Conservation (phyloP, 2,888 invertebrate genomes). For the Hydrotaea cyrtoneurina region DNA sequence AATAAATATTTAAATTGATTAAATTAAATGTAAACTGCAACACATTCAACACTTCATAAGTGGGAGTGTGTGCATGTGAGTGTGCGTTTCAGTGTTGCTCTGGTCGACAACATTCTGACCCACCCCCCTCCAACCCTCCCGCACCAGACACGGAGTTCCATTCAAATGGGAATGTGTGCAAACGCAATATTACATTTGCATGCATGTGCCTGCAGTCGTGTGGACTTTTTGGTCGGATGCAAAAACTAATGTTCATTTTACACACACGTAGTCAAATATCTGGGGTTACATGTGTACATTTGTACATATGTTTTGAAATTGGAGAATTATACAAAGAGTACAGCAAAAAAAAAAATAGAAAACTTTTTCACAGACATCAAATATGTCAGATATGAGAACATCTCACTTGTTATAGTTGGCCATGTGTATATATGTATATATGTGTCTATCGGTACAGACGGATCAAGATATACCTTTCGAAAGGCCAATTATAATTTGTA, state of each 20-base stretch:
- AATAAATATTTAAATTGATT: slow-evolving; percentile 55
- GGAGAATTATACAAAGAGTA: neutral
- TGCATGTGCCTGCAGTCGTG: neutral
- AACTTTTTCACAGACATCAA: neutral
- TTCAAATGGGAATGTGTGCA: neutral
- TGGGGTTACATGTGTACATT: neutral
- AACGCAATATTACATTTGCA: neutral
- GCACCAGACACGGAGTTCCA: neutral
- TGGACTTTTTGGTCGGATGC: neutral
- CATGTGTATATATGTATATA: neutral
- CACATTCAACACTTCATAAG: neutral
- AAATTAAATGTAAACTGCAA: slow-evolving; percentile 36
- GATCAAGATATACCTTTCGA: too few species aligned
- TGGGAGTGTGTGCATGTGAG: neutral
- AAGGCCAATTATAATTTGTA: too few species aligned
- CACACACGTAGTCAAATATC: neutral
- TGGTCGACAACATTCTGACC: too few species aligned
- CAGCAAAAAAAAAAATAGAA: neutral
- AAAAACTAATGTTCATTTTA: neutral
- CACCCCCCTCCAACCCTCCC: too few species aligned
- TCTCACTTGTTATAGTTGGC: neutral
- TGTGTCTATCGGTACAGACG: too few species aligned
- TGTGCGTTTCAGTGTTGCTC: neutral
- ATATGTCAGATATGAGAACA: neutral
- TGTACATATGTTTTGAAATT: neutral